Evolutionary conservation across 2,888 invertebrate species (phyloP).

Genomic region (Rhopalosiphum nymphaeae): DNA sequence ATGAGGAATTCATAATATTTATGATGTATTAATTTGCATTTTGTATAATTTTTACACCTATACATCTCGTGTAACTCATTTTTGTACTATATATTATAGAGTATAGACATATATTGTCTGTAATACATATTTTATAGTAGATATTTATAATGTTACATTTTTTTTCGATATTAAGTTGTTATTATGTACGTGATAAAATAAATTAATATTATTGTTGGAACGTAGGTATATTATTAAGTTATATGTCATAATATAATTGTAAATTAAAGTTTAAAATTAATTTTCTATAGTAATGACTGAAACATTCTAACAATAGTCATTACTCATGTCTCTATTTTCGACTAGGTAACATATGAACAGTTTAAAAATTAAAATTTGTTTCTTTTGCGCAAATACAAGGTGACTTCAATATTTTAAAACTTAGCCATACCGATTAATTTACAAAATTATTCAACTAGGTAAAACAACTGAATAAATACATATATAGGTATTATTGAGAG

Average conservation of each 20-base stretch:
- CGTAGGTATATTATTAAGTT: not conserved
- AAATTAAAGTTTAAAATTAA: not conserved
- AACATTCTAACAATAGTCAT: not conserved
- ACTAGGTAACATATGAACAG: not conserved
- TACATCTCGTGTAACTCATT: not conserved
- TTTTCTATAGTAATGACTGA: not conserved
- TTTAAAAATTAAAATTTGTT: not conserved
- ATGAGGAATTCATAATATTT: not conserved
- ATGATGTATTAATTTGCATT: not conserved
- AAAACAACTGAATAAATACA: not conserved
- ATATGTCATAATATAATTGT: not conserved
- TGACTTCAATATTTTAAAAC: not conserved
- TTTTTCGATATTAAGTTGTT: not conserved
- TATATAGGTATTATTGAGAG: not conserved
- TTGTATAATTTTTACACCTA: not conserved
- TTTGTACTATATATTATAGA: not conserved
- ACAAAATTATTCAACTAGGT: not conserved
- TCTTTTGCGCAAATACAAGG: not conserved
- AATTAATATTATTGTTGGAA: not conserved
- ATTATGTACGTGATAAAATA: not conserved
- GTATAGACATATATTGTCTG: not conserved
- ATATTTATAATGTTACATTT: not conserved
- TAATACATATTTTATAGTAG: not conserved
- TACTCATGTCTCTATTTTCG: not conserved
- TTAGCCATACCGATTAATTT: not conserved